Conservation (phyloP, 2,797 vertebrate species). For the Typhlichthys eigenmanni region DNA sequence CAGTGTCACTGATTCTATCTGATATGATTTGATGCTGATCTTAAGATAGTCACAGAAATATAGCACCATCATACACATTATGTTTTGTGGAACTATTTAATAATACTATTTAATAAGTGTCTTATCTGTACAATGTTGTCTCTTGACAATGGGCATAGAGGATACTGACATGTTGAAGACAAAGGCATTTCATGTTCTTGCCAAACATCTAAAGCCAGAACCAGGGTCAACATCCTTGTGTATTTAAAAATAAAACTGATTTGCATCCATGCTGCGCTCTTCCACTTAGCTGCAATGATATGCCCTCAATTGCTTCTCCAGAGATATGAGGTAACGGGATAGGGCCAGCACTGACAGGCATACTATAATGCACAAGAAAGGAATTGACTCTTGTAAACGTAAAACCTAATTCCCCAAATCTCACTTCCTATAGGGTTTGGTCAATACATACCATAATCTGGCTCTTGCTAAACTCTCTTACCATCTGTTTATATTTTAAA, state of each 20-base stretch:
- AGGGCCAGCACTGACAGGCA: constrained; percentile 34
- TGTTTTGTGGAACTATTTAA: no score
- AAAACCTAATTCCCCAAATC: constrained; percentile 22
- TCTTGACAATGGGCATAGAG: not conserved
- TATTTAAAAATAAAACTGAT: constrained; percentile 6
- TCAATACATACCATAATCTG: constrained; percentile 13
- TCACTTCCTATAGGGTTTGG: constrained; percentile 7
- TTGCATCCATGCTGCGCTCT: constrained; percentile 18
- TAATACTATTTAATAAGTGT: not conserved
- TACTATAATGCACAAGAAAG: constrained; percentile 18
- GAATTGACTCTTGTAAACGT: constrained; percentile 17
- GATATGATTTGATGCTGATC: no score
- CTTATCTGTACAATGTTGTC: not conserved
- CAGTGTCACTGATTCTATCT: not conserved
- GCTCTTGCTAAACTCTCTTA: constrained; percentile 8
- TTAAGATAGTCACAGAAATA: no score
- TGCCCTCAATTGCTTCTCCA: constrained; percentile 56
- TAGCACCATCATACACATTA: no score
- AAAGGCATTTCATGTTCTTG: not conserved
- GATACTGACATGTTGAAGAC: not conserved
- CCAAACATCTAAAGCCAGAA: not conserved
- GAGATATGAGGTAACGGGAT: constrained; percentile 58
- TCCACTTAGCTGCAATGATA: constrained; percentile 18
- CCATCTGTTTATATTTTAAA: constrained; percentile 13
- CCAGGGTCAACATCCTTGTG: not conserved